These are phyloP conservation scores for Drosophila dives DNA, from an alignment of 2,888 invertebrate species.

Conservation along the genomic window DNA sequence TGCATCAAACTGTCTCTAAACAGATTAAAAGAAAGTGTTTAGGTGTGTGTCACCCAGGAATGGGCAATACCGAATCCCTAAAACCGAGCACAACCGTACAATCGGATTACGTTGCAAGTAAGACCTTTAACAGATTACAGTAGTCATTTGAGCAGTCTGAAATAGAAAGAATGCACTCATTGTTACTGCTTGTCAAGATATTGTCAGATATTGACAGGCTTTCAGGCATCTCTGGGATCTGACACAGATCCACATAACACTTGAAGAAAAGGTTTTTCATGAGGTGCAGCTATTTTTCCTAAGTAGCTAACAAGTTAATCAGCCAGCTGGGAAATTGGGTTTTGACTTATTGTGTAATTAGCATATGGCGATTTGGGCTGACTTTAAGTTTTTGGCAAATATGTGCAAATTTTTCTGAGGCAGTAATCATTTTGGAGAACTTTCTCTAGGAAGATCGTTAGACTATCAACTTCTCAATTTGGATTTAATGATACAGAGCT, in stretches of 20 bases:
- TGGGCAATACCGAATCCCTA: background rate
- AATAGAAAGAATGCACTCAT: background rate
- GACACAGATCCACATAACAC: background rate
- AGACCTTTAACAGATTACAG: slow-evolving; percentile 35
- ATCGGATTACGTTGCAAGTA: slow-evolving; percentile 10
- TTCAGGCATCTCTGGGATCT: slow-evolving; percentile 10
- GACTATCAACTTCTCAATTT: background rate
- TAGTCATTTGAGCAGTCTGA: slow-evolving; percentile 6
- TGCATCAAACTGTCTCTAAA: slow-evolving; percentile 9
- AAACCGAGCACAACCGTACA: background rate
- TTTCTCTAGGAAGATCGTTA: background rate
- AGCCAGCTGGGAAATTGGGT: background rate
- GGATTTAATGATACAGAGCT: no score
- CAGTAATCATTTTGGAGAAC: background rate
- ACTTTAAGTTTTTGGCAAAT: background rate
- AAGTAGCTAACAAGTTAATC: slow-evolving; percentile 16
- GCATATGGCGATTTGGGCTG: background rate
- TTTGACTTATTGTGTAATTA: background rate
- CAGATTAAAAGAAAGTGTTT: slow-evolving; percentile 16
- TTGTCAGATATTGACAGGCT: slow-evolving; percentile 30
- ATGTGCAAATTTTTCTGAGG: background rate
- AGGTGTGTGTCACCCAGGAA: background rate
- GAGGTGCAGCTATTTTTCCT: background rate
- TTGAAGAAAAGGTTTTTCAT: background rate
- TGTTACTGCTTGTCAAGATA: slow-evolving; percentile 23